Conservation (phyloP, 2,888 invertebrate species). For the Eupithecia subumbrata region DNA sequence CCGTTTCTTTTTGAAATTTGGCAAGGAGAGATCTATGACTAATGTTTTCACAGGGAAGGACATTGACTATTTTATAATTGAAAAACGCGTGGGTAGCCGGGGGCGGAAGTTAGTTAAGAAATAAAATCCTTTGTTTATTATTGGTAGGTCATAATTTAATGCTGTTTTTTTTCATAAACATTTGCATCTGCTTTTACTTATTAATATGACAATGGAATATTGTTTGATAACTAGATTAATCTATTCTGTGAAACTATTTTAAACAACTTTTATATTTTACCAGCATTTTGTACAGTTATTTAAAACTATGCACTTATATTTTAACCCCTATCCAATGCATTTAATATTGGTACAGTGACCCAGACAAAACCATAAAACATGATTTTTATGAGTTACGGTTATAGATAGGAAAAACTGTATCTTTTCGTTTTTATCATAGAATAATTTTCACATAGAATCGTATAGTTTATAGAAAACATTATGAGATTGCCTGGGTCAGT, state of each 20-base stretch:
- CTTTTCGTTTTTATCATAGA: background rate
- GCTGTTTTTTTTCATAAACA: slow-evolving; percentile 81
- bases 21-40: no score
- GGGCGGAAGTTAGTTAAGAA: slow-evolving; percentile 40
- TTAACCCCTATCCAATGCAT: slow-evolving; percentile 32
- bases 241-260: slow-evolving; percentile 81
- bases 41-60: no score
- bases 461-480: no score
- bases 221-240: slow-evolving; percentile 82
- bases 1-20: no score
- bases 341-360: background rate
- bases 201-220: slow-evolving; percentile 84
- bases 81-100: background rate
- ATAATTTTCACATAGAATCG: background rate
- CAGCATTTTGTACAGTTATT: slow-evolving; percentile 74
- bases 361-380: background rate
- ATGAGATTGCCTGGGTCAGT: background rate
- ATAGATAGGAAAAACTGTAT: background rate
- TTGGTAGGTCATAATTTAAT: slow-evolving; percentile 84
- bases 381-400: background rate
- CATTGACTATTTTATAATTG: background rate
- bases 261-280: slow-evolving; percentile 84
- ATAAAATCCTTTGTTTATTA: slow-evolving; percentile 74
- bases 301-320: slow-evolving; percentile 64
- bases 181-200: slow-evolving; percentile 82